These are phyloP conservation scores for Phyllostomus hastatus DNA, from an alignment of 2,113 vertebrate genomes.

Conservation along the genomic window DNA sequence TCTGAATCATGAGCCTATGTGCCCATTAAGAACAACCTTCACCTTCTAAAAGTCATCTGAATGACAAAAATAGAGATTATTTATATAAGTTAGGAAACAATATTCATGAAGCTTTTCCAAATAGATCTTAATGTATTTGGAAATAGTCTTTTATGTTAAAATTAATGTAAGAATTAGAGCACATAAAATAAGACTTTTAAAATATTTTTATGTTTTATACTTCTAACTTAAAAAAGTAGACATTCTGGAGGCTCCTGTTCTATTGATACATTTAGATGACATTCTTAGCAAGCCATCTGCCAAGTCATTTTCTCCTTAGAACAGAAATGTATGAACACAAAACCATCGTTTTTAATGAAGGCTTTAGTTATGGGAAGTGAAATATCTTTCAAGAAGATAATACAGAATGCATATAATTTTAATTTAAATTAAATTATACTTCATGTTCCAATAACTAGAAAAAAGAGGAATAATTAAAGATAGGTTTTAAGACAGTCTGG, in stretches of 20 bases:
- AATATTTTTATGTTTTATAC: not conserved
- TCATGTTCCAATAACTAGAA: not conserved
- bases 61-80: not conserved
- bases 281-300: not conserved
- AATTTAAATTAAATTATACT: not conserved
- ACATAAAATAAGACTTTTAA: not conserved
- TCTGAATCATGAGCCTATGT: not conserved
- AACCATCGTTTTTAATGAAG: not conserved
- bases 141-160: constrained; percentile 30
- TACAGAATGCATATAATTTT: not conserved
- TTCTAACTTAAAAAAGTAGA: not conserved
- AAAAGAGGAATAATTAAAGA: not conserved
- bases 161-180: not conserved
- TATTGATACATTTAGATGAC: not conserved
- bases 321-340: not conserved
- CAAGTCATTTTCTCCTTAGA: not conserved
- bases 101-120: not conserved
- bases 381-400: not conserved
- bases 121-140: not conserved
- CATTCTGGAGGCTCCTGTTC: not conserved
- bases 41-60: not conserved
- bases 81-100: not conserved
- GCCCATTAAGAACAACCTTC: not conserved
- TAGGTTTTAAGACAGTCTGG: not conserved
- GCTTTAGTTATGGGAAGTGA: not conserved